These are phyloP conservation scores for Eulithis prunata DNA, from an alignment of 2,888 invertebrate species.

Conservation along the genomic window DNA sequence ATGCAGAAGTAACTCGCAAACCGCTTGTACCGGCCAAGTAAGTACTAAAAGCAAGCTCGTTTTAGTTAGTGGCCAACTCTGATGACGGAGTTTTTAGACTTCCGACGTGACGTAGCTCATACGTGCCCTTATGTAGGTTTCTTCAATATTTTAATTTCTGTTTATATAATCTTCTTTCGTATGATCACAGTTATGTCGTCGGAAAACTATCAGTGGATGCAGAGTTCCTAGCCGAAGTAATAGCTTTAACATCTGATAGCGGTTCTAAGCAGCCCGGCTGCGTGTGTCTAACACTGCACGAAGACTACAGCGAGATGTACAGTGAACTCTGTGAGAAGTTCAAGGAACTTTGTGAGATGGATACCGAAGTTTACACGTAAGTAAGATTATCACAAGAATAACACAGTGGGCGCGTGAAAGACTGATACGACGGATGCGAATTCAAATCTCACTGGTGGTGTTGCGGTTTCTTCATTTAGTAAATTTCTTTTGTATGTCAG, in stretches of 20 bases:
- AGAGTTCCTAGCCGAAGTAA: conserved; percentile 51
- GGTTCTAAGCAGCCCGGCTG: conserved; percentile 48
- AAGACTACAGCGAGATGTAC: conserved; percentile 48
- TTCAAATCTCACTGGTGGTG: background rate
- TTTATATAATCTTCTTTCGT: background rate
- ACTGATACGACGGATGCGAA: background rate
- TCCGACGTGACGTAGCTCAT: too few relatives aligned
- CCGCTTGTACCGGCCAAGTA: background rate
- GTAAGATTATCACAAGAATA: background rate
- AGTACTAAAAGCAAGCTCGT: background rate
- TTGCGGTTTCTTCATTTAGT: too few relatives aligned
- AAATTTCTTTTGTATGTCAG: too few relatives aligned
- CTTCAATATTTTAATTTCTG: background rate
- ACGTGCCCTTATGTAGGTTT: too few relatives aligned
- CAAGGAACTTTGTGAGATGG: conserved; percentile 49
- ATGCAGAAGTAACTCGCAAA: background rate
- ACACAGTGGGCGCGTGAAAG: background rate
- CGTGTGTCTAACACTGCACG: conserved; percentile 61
- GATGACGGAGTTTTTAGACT: too few relatives aligned
- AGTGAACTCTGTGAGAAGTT: conserved; percentile 56
- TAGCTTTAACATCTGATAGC: conserved; percentile 46
- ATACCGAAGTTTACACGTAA: conserved; percentile 21
- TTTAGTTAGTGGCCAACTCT: too few relatives aligned
- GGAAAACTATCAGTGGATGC: conserved; percentile 57
- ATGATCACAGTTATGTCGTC: conserved; percentile 56